Evolutionary conservation across 1,140 invertebrate species (phyloP).

Genomic region (Temnothorax curvispinosus): DNA sequence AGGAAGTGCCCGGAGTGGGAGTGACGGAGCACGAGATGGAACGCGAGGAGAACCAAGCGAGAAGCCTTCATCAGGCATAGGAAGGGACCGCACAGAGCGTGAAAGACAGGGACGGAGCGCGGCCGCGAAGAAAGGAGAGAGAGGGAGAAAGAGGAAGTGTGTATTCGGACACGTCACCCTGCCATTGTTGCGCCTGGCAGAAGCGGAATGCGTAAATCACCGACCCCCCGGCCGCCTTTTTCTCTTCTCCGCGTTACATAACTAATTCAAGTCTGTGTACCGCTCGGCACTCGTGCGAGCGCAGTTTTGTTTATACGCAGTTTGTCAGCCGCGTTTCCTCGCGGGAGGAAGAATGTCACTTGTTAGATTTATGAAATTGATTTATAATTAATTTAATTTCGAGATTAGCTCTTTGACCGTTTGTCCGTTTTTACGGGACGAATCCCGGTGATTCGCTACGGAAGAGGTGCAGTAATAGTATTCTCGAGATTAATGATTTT

Average conservation of each 20-base stretch:
- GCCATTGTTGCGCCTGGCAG: constrained; percentile 74
- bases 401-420: neutral
- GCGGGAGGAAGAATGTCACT: neutral
- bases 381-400: constrained; percentile 19
- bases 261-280: constrained; percentile 59
- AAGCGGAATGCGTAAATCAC: constrained; percentile 81
- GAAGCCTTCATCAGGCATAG: constrained; percentile 19
- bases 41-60: constrained; percentile 59
- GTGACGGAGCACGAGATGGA: constrained; percentile 68
- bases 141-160: constrained; percentile 60
- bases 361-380: constrained; percentile 7
- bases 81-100: constrained; percentile 48
- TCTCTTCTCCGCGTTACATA: constrained; percentile 59
- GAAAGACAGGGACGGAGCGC: constrained; percentile 20
- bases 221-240: constrained; percentile 38
- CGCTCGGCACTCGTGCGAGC: neutral
- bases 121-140: constrained; percentile 25
- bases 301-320: neutral
- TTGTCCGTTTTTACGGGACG: neutral
- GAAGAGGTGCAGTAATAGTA: neutral
- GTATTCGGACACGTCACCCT: constrained; percentile 69
- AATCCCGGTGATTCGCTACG: constrained; percentile 16
- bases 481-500: constrained; percentile 34
- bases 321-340: neutral
- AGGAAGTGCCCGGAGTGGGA: constrained; percentile 70